A percentile compares a stretch with the other conserved stretches of the same genome.
These are phyloP conservation scores for Zonitis immaculata DNA, from an alignment of 2,888 invertebrate genomes.

Conservation along the genomic window DNA sequence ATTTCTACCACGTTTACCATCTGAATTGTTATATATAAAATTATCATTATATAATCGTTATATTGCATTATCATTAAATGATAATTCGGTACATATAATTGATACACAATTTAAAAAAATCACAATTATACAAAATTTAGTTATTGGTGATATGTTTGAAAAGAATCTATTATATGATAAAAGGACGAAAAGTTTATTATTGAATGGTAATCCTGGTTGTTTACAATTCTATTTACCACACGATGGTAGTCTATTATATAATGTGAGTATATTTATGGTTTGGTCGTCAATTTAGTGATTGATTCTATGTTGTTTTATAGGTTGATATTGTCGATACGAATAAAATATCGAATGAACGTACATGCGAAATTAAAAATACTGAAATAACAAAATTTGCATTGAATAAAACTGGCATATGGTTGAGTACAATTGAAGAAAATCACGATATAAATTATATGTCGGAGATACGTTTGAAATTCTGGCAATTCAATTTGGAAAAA, in stretches of 20 bases:
- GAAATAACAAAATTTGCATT: conserved; percentile 65
- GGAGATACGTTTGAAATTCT: conserved; percentile 72
- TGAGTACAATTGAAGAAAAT: conserved; percentile 65
- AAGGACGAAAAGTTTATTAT: conserved; percentile 59
- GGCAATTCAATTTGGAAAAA: conserved; percentile 57
- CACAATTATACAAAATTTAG: conserved; percentile 64
- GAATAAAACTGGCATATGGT: conserved; percentile 63
- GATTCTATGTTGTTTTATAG: no score
- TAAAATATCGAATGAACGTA: conserved; percentile 60
- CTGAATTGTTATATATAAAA: conserved; percentile 59
- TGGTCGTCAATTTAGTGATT: no score
- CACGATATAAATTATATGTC: conserved; percentile 53
- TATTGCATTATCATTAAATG: conserved; percentile 62
- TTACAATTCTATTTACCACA: conserved; percentile 68
- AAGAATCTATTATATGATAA: conserved; percentile 59
- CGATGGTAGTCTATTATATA: conserved; percentile 62
- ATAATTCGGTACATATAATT: conserved; percentile 63
- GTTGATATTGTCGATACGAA: conserved; percentile 69
- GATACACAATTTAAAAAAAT: conserved; percentile 52
- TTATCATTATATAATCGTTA: conserved; percentile 60
- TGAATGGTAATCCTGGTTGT: conserved; percentile 69
- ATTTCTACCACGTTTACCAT: conserved; percentile 67
- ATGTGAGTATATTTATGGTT: conserved; percentile 53
- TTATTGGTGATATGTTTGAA: conserved; percentile 57
- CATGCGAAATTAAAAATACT: conserved; percentile 57